A percentile compares a stretch with the other conserved stretches of the same genome.
Conservation (phyloP, 2,113 vertebrate species). For the Parotia lawesii region DNA sequence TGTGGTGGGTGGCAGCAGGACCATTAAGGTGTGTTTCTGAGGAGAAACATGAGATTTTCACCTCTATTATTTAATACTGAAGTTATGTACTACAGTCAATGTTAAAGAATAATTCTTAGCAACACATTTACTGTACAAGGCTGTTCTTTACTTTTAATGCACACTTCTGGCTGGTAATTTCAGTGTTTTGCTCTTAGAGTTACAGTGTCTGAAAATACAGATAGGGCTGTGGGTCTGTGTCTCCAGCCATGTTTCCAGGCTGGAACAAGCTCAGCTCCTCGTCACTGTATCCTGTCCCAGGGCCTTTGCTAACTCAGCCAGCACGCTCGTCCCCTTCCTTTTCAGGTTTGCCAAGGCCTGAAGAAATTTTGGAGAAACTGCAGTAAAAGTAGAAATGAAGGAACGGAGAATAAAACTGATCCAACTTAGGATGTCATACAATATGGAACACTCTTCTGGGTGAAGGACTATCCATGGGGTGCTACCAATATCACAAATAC, state of each 20-base stretch:
- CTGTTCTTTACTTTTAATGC: not conserved
- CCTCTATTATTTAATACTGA: not conserved
- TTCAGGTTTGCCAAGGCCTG: not conserved
- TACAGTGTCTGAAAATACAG: not conserved
- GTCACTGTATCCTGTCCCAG: rapidly evolving
- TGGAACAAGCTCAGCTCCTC: not conserved
- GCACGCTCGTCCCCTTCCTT: rapidly evolving
- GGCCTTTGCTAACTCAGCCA: no score
- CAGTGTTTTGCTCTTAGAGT: not conserved
- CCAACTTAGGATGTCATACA: not conserved
- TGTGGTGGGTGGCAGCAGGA: not conserved
- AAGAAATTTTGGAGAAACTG: not conserved
- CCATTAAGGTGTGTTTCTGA: not conserved
- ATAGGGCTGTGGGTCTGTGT: not conserved
- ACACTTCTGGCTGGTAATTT: not conserved
- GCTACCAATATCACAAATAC: not conserved
- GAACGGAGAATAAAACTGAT: not conserved
- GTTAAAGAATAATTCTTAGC: not conserved
- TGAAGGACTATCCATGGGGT: rapidly evolving
- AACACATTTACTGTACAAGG: not conserved
- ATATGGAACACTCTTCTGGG: no score
- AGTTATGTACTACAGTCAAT: not conserved
- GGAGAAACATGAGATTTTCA: not conserved
- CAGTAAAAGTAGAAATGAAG: not conserved
- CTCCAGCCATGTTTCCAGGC: not conserved